Conservation (phyloP, 1,140 invertebrate species). For the Ruditapes philippinarum region DNA sequence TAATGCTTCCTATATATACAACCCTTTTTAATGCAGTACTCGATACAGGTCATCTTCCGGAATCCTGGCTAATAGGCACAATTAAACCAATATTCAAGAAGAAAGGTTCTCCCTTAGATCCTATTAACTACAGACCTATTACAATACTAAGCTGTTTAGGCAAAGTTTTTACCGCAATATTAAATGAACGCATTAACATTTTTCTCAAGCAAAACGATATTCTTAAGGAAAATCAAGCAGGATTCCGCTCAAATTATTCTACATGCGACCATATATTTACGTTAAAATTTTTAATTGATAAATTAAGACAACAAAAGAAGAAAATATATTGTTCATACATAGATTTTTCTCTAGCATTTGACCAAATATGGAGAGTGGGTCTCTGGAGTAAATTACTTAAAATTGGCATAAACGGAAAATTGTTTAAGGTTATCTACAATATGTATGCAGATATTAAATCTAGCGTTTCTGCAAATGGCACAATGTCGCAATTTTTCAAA, state of each 20-base stretch:
- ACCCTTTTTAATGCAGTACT: neutral
- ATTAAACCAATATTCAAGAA: neutral
- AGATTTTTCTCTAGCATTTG: too few relatives aligned
- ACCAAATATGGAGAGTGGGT: too few relatives aligned
- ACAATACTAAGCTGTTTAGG: too few relatives aligned
- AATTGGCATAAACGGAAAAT: too few relatives aligned
- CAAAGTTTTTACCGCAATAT: constrained; percentile 49
- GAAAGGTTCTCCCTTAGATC: neutral
- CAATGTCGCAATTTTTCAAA: too few relatives aligned
- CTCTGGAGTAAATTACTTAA: too few relatives aligned
- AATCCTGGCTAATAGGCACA: too few relatives aligned
- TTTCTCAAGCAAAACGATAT: constrained; percentile 29
- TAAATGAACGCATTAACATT: constrained; percentile 32
- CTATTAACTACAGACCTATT: neutral
- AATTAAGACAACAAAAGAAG: too few relatives aligned
- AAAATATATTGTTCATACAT: neutral
- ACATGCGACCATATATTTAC: constrained; percentile 60
- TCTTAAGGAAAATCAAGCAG: constrained; percentile 36
- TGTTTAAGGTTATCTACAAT: too few relatives aligned
- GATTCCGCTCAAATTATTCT: constrained; percentile 39
- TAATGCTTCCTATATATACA: neutral
- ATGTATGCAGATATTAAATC: constrained; percentile 41
- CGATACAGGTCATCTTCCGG: neutral
- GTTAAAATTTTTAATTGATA: neutral
- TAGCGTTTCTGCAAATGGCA: neutral